Evolutionary conservation across 2,888 invertebrate species (phyloP).

Genomic region (Cheilosia soror): DNA sequence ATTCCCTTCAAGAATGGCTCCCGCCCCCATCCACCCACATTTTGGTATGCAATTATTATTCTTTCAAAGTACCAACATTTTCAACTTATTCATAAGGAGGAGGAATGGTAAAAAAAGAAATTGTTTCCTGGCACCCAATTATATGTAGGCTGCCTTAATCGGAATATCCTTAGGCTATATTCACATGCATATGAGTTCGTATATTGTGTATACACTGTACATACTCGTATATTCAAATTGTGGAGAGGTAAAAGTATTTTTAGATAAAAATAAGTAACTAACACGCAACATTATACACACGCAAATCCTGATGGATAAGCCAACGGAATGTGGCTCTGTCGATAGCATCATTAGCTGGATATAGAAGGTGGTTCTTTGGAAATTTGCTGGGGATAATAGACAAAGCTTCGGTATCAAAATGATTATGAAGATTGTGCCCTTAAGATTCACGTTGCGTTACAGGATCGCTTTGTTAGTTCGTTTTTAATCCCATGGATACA

Average conservation of each 20-base stretch:
- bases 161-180: constrained; percentile 31
- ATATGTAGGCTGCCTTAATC: constrained; percentile 30
- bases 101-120: constrained; percentile 19
- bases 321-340: neutral
- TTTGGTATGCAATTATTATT: constrained; percentile 41
- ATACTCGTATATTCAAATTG: neutral
- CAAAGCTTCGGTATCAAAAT: neutral
- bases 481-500: neutral
- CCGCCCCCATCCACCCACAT: neutral
- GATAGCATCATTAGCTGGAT: neutral
- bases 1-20: constrained; percentile 34
- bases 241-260: neutral
- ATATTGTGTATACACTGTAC: neutral
- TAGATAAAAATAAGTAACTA: neutral
- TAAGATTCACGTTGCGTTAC: neutral
- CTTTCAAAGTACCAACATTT: constrained; percentile 10
- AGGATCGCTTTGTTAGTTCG: neutral
- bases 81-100: constrained; percentile 18
- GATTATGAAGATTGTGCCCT: neutral
- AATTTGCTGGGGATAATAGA: neutral
- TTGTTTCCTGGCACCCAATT: constrained; percentile 47
- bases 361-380: neutral
- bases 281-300: neutral
- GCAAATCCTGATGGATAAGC: neutral
- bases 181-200: neutral